Conservation (phyloP, 2,113 vertebrate species). For the Micronycteris hirsuta region DNA sequence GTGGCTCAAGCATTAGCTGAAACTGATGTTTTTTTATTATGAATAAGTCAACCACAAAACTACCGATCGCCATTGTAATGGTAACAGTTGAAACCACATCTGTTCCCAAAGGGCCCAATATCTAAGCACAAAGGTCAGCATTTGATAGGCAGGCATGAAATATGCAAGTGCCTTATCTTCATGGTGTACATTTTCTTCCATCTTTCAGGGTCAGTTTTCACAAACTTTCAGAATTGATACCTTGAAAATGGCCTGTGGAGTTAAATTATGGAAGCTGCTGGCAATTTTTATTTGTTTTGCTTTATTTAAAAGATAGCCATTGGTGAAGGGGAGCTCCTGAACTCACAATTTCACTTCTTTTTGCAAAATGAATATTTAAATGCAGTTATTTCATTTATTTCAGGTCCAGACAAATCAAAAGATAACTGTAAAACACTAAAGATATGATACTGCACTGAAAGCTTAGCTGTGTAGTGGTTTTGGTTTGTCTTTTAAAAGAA, state of each 20-base stretch:
- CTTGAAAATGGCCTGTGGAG: background rate
- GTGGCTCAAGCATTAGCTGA: background rate
- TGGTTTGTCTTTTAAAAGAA: background rate
- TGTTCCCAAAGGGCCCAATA: background rate
- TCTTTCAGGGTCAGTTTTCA: background rate
- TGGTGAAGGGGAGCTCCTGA: background rate
- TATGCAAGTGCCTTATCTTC: background rate
- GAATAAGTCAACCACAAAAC: background rate
- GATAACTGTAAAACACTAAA: background rate
- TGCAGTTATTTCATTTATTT: background rate
- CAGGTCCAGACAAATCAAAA: background rate
- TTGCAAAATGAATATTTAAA: background rate
- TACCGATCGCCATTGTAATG: background rate
- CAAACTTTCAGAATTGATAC: background rate
- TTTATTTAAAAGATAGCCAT: slow-evolving; percentile 4
- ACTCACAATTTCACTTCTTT: background rate
- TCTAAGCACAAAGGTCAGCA: background rate
- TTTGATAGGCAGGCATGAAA: background rate
- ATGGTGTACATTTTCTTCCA: background rate
- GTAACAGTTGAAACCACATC: background rate
- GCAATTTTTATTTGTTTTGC: background rate
- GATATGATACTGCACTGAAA: background rate
- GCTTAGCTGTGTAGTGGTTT: background rate
- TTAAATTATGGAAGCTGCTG: background rate
- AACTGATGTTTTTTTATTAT: background rate